Conservation (phyloP, 2,888 invertebrate genomes). For the Aspidiotus rigidus region DNA sequence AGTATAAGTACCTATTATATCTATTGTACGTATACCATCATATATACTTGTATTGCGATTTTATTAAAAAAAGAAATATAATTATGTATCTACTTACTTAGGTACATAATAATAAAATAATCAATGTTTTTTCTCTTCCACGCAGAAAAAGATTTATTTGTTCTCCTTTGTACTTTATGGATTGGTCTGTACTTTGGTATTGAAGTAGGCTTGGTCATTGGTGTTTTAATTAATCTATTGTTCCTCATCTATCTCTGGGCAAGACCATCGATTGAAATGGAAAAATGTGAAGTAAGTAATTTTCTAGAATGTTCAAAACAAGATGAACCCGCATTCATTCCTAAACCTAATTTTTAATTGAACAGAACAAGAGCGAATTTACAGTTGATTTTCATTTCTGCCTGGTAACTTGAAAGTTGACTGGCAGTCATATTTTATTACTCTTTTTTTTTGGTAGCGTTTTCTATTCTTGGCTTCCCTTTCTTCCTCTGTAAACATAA, state of each 20-base stretch:
- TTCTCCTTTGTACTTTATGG: conserved; percentile 59
- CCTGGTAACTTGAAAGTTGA: too few species aligned
- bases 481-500: too few species aligned
- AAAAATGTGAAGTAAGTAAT: conserved; percentile 44
- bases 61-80: too few species aligned
- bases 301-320: not conserved
- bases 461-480: too few species aligned
- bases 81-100: not conserved
- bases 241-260: conserved; percentile 59
- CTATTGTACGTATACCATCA: too few species aligned
- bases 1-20: too few species aligned
- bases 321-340: not conserved
- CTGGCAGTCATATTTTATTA: too few species aligned
- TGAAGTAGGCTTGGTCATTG: conserved; percentile 68
- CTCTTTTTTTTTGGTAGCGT: too few species aligned
- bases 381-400: too few species aligned
- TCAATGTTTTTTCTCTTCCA: conserved; percentile 35
- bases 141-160: conserved; percentile 53
- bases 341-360: not conserved
- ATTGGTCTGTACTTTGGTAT: conserved; percentile 61
- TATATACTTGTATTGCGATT: too few species aligned
- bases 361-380: too few species aligned
- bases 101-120: conserved; percentile 3
- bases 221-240: conserved; percentile 56
- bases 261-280: conserved; percentile 50